Base-by-base conservation (phyloP, 2,797 vertebrate species). In the Calcarius lapponicus region DNA sequence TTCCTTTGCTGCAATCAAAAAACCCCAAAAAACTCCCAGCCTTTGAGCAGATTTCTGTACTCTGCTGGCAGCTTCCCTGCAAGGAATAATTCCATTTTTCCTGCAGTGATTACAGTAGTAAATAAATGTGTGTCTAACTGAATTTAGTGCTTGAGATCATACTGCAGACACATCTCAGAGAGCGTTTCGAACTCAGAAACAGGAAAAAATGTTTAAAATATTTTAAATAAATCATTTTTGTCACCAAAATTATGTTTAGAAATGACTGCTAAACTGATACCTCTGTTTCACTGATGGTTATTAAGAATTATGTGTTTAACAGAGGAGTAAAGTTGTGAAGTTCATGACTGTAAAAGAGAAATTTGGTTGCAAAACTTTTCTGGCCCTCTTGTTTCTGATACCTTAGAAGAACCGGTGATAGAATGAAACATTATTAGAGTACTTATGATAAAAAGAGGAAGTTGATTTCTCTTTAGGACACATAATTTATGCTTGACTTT, bases 1-100 rank as follows among this genome's bases (percentile, higher is more conserved):
- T 93, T 96, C 93, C 92, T 92, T 71, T 50, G 56, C 81, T 86
- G 72, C 51, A 92, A 92, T 69, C 42, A 58, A 57, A 80, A 53
- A 67, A 78, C 8, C 36, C 36, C 36, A 32, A 25, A 6, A 51
- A 11, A 10, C 53, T 72, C 61, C 38, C 78, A 90, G 75, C 22
- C 38, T 65, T 56, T 29, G 31, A 58, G 78, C 50, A 22, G 29
- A 72, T 56, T 70, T 45, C 34, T 85, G 40, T 36, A 32, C 28
- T 65, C 62, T 71, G 38, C 54, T 96, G n/a, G 15, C 62, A 69
- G 28, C 28, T 70, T 51, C 65, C 10, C 10, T 45, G 60, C 26
- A 56, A 92, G 60, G 34, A 53, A 84, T 38, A 53, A 61, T 87
- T 67, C 53, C 14, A 28, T 61, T 89, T 88, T 57, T 83, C 62